Base-by-base conservation (phyloP, 1,140 invertebrate species). In the Eumaeus atala region DNA sequence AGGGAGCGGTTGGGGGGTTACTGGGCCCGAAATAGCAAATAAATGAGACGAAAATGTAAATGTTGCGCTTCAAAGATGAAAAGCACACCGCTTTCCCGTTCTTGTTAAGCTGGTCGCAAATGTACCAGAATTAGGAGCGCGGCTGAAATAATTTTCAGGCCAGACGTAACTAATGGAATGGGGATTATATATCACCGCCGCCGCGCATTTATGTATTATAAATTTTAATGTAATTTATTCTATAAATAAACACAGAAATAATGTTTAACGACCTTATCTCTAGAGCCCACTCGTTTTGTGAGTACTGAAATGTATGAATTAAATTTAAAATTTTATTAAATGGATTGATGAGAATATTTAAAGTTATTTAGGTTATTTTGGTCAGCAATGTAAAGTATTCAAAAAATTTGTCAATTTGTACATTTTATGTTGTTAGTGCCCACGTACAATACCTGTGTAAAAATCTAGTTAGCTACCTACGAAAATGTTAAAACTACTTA, bases 41-140 rank as follows among this genome's bases (percentile, higher is more conserved):
- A 86, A 86, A 86, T 86, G 83, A 86, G 83, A 86, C 83, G 83
- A 86, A 86, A 86, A 86, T 86, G 83, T 86, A 84, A 86, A 86
- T 86, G 83, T 84, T 77, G 80, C 80, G 83, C 76, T 84, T 84
- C 80, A 74, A 77, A 86, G 83, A 86, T 86, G 83, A 86, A 86
- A 86, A 84, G 79, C 79, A 70, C 62, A 74, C 74, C 80, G 78
- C 73, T 74, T 66, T 70, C 75, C 61, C 74, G 72, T 66, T 81
- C 82, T 82, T 81, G 80, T 80, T 86, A 83, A 83, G 79, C 78
- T 80, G 77, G 76, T 79, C 76, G 79, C 83, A 80, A 83, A 86
- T 86, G 80, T 84, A 81, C 74, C 80, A 78, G 77, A 86, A 83
- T 84, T 81, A 83, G 79, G 74, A 72, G 72, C 69, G 75, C 69